These are phyloP conservation scores for Alethe diademata DNA, from an alignment of 2,113 vertebrate genomes.

Conservation along the genomic window DNA sequence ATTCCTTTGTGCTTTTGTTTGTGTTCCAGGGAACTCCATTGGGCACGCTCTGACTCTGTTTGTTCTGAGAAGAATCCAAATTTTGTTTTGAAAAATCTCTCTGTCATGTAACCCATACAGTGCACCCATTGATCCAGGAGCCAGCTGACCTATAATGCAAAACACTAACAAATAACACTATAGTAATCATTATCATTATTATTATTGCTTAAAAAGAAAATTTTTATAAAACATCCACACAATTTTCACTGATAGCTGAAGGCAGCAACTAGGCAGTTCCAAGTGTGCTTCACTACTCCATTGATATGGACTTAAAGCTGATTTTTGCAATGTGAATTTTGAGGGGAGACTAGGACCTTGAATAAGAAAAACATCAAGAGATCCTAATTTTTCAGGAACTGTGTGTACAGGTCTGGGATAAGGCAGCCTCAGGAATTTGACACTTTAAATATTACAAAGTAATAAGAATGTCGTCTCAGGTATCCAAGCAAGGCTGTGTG, in stretches of 20 bases:
- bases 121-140: background rate
- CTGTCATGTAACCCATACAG: background rate
- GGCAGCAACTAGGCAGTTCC: background rate
- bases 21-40: fast-evolving
- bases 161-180: background rate
- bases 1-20: background rate
- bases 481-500: background rate
- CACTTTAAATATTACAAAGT: background rate
- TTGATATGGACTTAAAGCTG: background rate
- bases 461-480: background rate
- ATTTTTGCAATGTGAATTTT: background rate
- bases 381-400: conserved; percentile 12
- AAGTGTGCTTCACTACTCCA: background rate
- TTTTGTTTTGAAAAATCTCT: background rate
- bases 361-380: background rate
- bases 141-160: background rate
- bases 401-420: background rate
- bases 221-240: background rate
- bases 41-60: background rate
- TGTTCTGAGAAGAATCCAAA: background rate
- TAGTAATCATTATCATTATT: background rate
- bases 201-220: background rate
- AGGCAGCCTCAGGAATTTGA: background rate
- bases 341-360: background rate
- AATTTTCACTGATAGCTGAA: background rate